Percentiles rank a stretch among this genome's conserved stretches.
These are phyloP conservation scores for Oceanodroma leucorhoa DNA, from an alignment of 2,797 vertebrate species.

Conservation along the genomic window DNA sequence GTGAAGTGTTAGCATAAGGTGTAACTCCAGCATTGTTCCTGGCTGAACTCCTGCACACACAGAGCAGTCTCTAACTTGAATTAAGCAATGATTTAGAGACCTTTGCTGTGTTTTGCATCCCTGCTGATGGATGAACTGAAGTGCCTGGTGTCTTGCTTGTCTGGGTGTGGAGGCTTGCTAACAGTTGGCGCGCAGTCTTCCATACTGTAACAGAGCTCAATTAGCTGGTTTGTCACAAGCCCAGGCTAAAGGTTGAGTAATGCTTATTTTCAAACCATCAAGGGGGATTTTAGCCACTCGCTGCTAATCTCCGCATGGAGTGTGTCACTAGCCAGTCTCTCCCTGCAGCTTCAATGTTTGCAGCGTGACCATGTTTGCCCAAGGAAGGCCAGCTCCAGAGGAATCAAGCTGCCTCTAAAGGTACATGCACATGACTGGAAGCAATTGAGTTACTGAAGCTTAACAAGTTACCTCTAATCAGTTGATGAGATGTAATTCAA, in stretches of 20 bases:
- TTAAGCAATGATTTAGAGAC: not conserved
- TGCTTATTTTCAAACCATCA: not conserved
- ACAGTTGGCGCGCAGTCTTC: not conserved
- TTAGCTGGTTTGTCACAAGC: not conserved
- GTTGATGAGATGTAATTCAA: conserved; percentile 3
- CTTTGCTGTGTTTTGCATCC: not conserved
- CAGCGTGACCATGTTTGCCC: not conserved
- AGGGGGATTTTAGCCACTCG: not conserved
- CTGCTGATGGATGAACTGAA: not conserved
- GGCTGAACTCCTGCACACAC: not conserved
- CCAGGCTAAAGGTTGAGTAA: not conserved
- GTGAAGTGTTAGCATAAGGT: not conserved
- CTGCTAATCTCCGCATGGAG: not conserved
- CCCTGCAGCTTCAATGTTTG: not conserved
- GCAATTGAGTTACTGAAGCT: conserved; percentile 1
- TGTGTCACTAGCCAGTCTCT: not conserved
- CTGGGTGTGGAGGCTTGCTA: not conserved
- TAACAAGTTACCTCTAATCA: not conserved
- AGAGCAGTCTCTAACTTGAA: not conserved
- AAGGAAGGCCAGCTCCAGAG: not conserved
- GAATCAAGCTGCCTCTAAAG: not conserved
- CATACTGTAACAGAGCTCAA: not conserved
- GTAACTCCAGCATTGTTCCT: not conserved
- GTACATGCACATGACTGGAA: not conserved
- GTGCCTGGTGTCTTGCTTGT: not conserved